A percentile compares a stretch with the other conserved stretches of the same genome.
Conservation (phyloP, 1,140 invertebrate species). For the Drosophila nannoptera region DNA sequence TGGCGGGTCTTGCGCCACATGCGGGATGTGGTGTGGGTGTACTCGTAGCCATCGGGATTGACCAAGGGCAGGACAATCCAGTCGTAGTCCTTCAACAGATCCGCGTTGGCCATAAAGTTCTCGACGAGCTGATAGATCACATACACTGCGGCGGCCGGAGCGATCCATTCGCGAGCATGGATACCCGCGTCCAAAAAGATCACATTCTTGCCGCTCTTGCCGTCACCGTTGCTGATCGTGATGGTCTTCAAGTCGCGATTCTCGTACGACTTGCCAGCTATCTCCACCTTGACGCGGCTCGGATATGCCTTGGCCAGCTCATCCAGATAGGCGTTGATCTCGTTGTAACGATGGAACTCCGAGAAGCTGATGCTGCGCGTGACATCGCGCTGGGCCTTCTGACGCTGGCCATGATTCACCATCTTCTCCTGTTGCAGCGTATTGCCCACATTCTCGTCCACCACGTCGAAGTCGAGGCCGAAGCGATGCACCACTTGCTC, state of each 20-base stretch:
- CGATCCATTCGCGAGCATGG: constrained; percentile 87
- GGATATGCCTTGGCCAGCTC: constrained; percentile 79
- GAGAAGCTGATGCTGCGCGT: constrained; percentile 55
- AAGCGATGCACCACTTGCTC: constrained; percentile 49
- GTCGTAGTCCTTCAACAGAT: constrained; percentile 81
- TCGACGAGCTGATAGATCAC: constrained; percentile 83
- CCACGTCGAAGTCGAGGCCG: constrained; percentile 36
- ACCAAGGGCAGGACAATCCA: constrained; percentile 82
- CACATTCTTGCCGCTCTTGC: constrained; percentile 79
- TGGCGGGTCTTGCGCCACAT: constrained; percentile 81
- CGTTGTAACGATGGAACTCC: constrained; percentile 60
- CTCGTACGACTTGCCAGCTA: constrained; percentile 80
- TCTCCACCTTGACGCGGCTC: constrained; percentile 78
- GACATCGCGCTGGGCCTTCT: constrained; percentile 37
- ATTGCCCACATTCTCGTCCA: constrained; percentile 56
- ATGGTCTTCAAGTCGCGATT: constrained; percentile 81
- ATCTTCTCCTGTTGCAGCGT: constrained; percentile 22
- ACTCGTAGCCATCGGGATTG: constrained; percentile 81
- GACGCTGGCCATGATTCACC: constrained; percentile 45
- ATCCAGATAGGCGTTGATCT: constrained; percentile 81
- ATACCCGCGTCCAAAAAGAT: constrained; percentile 82
- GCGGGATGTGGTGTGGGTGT: constrained; percentile 72
- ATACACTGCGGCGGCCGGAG: constrained; percentile 83
- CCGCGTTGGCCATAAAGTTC: constrained; percentile 79
- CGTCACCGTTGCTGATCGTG: constrained; percentile 80